Evolutionary conservation across 2,113 vertebrate species (phyloP).

Genomic region (Catharus bicknelli): DNA sequence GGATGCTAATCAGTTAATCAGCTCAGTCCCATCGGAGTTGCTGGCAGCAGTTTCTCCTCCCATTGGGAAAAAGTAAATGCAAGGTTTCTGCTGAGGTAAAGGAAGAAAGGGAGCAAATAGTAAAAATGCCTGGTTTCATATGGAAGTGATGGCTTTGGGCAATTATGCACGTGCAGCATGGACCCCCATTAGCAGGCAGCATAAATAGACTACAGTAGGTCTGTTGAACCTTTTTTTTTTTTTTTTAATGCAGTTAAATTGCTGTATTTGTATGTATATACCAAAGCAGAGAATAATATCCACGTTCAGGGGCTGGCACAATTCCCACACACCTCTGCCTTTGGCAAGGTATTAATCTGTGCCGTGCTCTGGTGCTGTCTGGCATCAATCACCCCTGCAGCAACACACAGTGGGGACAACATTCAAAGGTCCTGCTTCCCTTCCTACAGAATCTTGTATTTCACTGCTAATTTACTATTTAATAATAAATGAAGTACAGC

Average conservation of each 20-base stretch:
- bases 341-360: neutral
- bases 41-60: constrained; percentile 11
- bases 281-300: neutral
- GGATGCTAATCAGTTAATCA: constrained; percentile 51
- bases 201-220: neutral
- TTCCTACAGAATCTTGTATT: neutral
- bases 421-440: neutral
- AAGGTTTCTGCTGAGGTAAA: constrained; percentile 1
- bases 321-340: neutral
- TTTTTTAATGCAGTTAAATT: neutral
- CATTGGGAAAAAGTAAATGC: constrained; percentile 2
- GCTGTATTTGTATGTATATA: rapidly evolving
- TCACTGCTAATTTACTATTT: neutral
- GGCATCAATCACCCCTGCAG: neutral
- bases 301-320: rapidly evolving
- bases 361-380: neutral
- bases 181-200: neutral
- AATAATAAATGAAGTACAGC: neutral
- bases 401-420: neutral
- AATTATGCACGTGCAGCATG: neutral
- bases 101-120: neutral
- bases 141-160: neutral
- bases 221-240: neutral
- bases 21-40: neutral
- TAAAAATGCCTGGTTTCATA: neutral